These are phyloP conservation scores for Drosophila austrosaltans DNA, from an alignment of 2,888 invertebrate genomes.

Conservation along the genomic window DNA sequence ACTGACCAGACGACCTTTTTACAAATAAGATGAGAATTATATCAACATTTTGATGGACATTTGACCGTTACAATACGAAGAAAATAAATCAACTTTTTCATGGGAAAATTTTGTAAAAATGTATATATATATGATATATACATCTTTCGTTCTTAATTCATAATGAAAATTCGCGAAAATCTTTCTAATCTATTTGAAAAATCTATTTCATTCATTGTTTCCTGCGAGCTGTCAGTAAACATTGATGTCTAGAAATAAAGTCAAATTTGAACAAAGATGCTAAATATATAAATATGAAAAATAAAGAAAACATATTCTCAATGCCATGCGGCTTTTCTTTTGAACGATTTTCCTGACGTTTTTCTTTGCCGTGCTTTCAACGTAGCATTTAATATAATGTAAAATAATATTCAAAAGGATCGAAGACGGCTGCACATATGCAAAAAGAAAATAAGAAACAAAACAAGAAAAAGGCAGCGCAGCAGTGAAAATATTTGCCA, in stretches of 20 bases:
- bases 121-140: neutral
- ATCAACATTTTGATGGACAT: conserved; percentile 57
- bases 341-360: neutral
- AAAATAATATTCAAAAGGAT: conserved; percentile 55
- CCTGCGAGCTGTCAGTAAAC: conserved; percentile 69
- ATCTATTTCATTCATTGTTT: conserved; percentile 24
- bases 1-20: conserved; percentile 22
- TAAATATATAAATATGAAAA: conserved; percentile 26
- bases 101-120: conserved; percentile 34
- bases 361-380: conserved; percentile 42
- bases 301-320: conserved; percentile 39
- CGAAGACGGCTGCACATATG: conserved; percentile 44
- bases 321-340: conserved; percentile 42
- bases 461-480: neutral
- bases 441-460: conserved; percentile 48
- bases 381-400: conserved; percentile 28
- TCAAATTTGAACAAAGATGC: conserved; percentile 54
- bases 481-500: conserved; percentile 65
- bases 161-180: conserved; percentile 10
- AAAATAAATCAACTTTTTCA: neutral
- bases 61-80: conserved; percentile 67
- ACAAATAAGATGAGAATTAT: conserved; percentile 11
- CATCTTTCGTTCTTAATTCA: neutral
- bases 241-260: conserved; percentile 67
- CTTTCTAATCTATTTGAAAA: conserved; percentile 3